Evolutionary conservation across 2,888 invertebrate genomes (phyloP).

Genomic region (Ferrisia virgata): DNA sequence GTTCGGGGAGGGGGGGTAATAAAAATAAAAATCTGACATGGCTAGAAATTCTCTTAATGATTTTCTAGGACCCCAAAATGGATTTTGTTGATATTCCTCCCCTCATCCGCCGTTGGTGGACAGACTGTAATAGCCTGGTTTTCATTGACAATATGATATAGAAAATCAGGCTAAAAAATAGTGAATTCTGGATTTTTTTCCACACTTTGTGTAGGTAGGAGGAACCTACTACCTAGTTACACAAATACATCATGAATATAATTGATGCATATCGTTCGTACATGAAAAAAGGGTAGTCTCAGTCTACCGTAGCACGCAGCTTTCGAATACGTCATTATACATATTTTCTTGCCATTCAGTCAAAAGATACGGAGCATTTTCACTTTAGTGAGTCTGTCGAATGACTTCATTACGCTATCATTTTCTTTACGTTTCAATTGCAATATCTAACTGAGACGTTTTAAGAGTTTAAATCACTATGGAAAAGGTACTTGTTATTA

Average conservation of each 20-base stretch:
- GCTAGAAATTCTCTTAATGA: too few species aligned
- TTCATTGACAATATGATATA: too few species aligned
- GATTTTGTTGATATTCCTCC: too few species aligned
- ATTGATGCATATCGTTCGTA: neutral
- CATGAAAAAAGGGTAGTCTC: neutral
- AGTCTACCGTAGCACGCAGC: neutral
- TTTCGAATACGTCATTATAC: conserved; percentile 17
- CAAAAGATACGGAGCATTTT: conserved; percentile 12
- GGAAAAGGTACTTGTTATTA: neutral
- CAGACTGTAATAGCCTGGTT: too few species aligned
- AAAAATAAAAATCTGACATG: too few species aligned
- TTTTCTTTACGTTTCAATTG: conserved; percentile 7
- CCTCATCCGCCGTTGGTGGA: too few species aligned
- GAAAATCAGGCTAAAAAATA: neutral
- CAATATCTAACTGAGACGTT: neutral
- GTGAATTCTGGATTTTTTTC: neutral
- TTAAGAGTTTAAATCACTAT: neutral
- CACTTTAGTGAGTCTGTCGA: neutral
- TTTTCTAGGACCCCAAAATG: too few species aligned
- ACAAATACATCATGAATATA: neutral
- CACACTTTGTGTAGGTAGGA: neutral
- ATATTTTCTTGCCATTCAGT: neutral
- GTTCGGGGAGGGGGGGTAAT: too few species aligned
- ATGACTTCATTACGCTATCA: conserved; percentile 7
- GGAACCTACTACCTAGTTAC: too few species aligned